Conservation (phyloP, 1,140 invertebrate species). For the Eurosta solidaginis region DNA sequence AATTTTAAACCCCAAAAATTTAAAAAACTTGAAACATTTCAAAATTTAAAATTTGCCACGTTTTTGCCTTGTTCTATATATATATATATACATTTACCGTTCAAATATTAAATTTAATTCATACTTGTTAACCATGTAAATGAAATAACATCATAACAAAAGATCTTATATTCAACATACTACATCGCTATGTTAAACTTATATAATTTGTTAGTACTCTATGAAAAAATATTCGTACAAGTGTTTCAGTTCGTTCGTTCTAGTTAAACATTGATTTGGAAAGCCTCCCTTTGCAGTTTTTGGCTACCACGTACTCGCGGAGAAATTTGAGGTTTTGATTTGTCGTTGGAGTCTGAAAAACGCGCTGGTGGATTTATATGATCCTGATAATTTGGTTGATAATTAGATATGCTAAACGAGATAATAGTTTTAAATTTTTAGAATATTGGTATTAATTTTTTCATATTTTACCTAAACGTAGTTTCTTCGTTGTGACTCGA, state of each 20-base stretch:
- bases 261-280: constrained; percentile 71
- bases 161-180: too few relatives aligned
- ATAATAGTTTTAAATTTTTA: constrained; percentile 25
- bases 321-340: constrained; percentile 61
- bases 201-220: not conserved
- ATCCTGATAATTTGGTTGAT: constrained; percentile 72
- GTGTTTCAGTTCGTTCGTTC: not conserved
- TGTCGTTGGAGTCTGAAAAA: constrained; percentile 70
- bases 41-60: too few relatives aligned
- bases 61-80: too few relatives aligned
- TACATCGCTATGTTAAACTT: not conserved
- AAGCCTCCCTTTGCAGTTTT: constrained; percentile 68
- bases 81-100: too few relatives aligned
- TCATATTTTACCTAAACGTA: constrained; percentile 70
- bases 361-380: constrained; percentile 74
- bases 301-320: constrained; percentile 61
- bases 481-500: constrained; percentile 80
- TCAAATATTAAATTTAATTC: too few relatives aligned
- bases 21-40: too few relatives aligned
- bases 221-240: not conserved
- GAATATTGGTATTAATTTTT: not conserved
- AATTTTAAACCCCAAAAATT: too few relatives aligned
- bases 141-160: too few relatives aligned
- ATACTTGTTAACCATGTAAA: too few relatives aligned
- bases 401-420: constrained; percentile 70